Evolutionary conservation across 2,888 invertebrate species (phyloP).

Genomic region (Nasonovia ribisnigri): DNA sequence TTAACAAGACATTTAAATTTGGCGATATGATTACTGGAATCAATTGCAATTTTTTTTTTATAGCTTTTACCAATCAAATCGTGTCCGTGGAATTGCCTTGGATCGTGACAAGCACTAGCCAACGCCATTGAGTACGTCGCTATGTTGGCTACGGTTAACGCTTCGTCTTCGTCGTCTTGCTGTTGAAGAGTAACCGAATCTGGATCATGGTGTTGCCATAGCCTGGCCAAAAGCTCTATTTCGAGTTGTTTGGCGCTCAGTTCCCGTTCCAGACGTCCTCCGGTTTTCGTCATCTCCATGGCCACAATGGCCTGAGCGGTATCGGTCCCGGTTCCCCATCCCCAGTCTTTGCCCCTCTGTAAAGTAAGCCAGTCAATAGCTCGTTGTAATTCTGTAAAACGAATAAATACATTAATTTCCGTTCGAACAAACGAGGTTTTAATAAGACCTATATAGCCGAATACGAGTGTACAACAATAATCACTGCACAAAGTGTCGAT

Average conservation of each 20-base stretch:
- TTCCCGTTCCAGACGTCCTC: constrained; percentile 78
- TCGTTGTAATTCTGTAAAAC: constrained; percentile 72
- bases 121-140: constrained; percentile 85
- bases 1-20: background rate
- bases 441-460: background rate
- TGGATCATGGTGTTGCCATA: constrained; percentile 77
- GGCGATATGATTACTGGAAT: background rate
- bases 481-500: background rate
- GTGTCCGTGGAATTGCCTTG: constrained; percentile 86
- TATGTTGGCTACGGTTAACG: constrained; percentile 76
- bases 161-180: constrained; percentile 65
- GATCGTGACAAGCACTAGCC: constrained; percentile 85
- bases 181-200: constrained; percentile 64
- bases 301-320: constrained; percentile 87
- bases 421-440: background rate
- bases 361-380: constrained; percentile 82
- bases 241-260: constrained; percentile 90
- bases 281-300: constrained; percentile 77
- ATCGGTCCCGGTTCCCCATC: constrained; percentile 82
- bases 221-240: constrained; percentile 84
- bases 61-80: constrained; percentile 79
- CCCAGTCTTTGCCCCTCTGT: constrained; percentile 82
- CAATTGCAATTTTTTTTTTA: background rate
- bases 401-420: constrained; percentile 2
- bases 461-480: too few species aligned